Evolutionary conservation across 2,888 invertebrate species (phyloP), one percentile per base, ranked within the genome.

Genomic region (Digitonthophagus gazella): DNA sequence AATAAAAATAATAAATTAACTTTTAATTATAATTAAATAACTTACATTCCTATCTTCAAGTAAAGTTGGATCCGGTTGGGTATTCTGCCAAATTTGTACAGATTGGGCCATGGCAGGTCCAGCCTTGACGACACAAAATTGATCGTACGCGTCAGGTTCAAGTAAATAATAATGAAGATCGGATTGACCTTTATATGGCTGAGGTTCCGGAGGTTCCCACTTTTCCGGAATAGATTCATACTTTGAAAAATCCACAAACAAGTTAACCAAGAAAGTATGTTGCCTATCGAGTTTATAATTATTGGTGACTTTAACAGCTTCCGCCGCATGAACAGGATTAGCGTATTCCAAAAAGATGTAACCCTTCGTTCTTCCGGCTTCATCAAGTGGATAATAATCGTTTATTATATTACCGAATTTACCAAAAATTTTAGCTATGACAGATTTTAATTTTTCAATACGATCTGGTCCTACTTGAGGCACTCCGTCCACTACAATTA

Each of bases 171-270:
- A 93, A 81, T 96, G 93, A 69, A 98, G 85, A 85, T 99, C 98
- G 56, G 93, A 93, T 80, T 96, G 93, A 69, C 96, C 93, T 80
- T 93, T 92, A 84, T 95, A 98, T 0, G 95, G 92, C 79, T 93
- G 92, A 0, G 94, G 91, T 65, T 89, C 88, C 58, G 98, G 98
- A 0, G 94, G 91, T 73, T 93, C 92, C 97, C 98, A 98, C 79
- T 96, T 92, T 76, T 95, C 92, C 5, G 96, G 93, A 73, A 97
- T 95, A 75, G 92, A 90, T 72, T 92, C 91, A 85, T 93, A 95
- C 90, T 97, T 98, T 76, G 93, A 92, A 82, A 97, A 97, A 82
- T 98, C 98, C 0, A 96, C 95, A 82, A 98, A 97, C 67, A 96
- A 85, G 83, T 97, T 98, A 61, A 97, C 95, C 79, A 91, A 87